Evolutionary conservation across 1,140 invertebrate species (phyloP), one percentile per base, ranked within the genome.

Genomic region (Homarus americanus): DNA sequence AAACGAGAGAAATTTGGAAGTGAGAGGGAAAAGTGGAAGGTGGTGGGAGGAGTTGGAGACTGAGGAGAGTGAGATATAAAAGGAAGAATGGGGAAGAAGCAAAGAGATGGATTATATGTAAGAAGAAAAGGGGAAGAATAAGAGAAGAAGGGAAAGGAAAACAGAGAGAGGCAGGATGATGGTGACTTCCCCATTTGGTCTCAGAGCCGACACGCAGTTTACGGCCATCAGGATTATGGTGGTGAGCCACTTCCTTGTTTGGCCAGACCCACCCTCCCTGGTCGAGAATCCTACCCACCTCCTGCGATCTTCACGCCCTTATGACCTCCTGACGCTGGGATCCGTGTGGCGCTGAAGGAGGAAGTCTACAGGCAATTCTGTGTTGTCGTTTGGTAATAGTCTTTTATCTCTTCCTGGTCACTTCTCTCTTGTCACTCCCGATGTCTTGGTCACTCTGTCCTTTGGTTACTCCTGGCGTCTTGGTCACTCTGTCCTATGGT

Each of bases 171-270:
- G 12, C n/a, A 28, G 24, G 63, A 32, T 32, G n/a, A 32, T 32
- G n/a, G 63, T 5, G 5, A 32, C n/a, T 32, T 28, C 32, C 63
- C 63, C 28, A 32, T 24, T 69, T 69, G 28, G 63, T 32, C n/a
- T 69, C 17, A 24, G 63, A 69, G 28, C 63, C n/a, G n/a, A 32
- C 28, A 69, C n/a, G 63, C 63, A 69, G 63, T 69, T 69, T 69
- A 32, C n/a, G 63, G n/a, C 63, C 63, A 69, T 69, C 63, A 69
- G 63, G 63, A 69, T 69, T 69, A 69, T 32, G 63, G 63, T 4
- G 24, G 58, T 4, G 58, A 63, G 24, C 20, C 15, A 20, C 58
- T 20, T 24, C 24, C 58, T 24, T 63, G 58, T 63, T 20, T 24
- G n/a, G n/a, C 58, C 58, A 63, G 15, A 10, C 58, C 58, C 15